phyloP scores from a whole-genome alignment of 2,113 vertebrate genomes.

The Oreochromis aureus region DNA sequence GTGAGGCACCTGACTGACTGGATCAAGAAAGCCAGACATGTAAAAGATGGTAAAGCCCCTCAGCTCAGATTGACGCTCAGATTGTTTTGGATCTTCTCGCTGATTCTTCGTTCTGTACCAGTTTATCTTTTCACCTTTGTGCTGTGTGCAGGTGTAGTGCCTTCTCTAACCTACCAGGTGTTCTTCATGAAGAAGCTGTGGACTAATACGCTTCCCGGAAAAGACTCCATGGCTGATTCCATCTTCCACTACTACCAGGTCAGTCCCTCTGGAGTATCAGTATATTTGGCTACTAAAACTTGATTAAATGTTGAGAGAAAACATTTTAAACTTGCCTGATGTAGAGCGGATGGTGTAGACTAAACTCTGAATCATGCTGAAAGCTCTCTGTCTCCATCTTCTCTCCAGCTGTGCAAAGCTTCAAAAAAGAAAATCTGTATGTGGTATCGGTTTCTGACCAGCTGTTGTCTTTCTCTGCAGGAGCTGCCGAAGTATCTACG shows the following conservation, averaged over 20 bases:
- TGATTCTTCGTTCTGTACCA: not conserved
- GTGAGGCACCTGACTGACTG: conserved; percentile 96
- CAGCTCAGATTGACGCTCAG: accelerated
- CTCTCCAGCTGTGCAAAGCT: not conserved
- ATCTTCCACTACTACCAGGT: conserved; percentile 99
- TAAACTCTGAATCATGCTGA: not conserved
- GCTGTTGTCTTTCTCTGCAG: conserved; percentile 54
- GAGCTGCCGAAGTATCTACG: conserved; percentile 96
- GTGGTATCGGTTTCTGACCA: not conserved
- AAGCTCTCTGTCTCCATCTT: not conserved
- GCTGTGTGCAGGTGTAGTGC: conserved; percentile 77
- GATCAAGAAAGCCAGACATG: conserved; percentile 94
- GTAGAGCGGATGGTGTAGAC: not conserved
- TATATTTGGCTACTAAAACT: not conserved
- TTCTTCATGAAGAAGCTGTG: conserved; percentile 99
- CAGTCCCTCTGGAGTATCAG: not conserved
- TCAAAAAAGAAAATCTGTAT: not conserved
- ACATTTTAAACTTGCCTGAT: not conserved
- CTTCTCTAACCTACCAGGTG: conserved; percentile 96
- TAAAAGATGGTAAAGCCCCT: conserved; percentile 83
- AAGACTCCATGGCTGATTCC: conserved; percentile 93
- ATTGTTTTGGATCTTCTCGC: not conserved
- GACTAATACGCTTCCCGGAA: conserved; percentile 90
- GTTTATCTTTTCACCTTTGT: not conserved
- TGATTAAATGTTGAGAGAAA: not conserved